Evolutionary conservation across 2,888 invertebrate species (phyloP), one percentile per base, ranked within the genome.

Genomic region (Phania funesta): DNA sequence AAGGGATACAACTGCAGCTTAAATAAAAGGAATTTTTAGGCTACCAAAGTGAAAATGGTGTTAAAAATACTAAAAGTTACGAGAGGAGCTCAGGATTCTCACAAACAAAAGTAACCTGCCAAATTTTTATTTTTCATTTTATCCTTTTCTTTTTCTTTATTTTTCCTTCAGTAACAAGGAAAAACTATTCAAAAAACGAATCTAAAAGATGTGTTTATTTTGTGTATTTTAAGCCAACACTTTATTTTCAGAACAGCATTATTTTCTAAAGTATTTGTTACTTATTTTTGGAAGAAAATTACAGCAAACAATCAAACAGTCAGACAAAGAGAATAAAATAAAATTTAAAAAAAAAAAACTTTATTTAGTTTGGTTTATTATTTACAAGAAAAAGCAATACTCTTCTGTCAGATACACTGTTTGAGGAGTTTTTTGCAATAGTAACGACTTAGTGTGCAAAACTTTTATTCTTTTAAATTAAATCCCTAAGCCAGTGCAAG

Each of bases 291-390:
- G 0, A 38, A 58, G 38, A 73, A 29, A 50, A 73, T 50, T 50
- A 50, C 44, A 52, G 8, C 32, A 5, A 32, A 38, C 26, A 41
- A 60, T n/a, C n/a, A n/a, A n/a, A 62, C 41, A 73, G 29, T 32
- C 50, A 64, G n/a, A 56, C 18, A 38, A 35, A 20, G 26, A 13
- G 5, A n/a, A 16, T 13, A 48, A 32, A 11, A 64, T 48, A 58
- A 41, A 32, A 22, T 22, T 54, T 13, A 41, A 1, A 29, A 52
- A 52, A 9, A 50, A 41, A 18, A 64, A 81, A 74, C 70, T 78
- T 82, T 82, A 70, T 78, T 78, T 35, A 58, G 68, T 78, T 68
- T 64, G 22, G 20, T 78, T 74, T 75, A 64, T 60, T 74, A 70
- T 78, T 78, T 46, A 74, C 64, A 65, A 70, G 68, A 52, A 60